Evolutionary conservation across 2,797 vertebrate species (phyloP).

Genomic region (Sternarchorhynchus goeldii): DNA sequence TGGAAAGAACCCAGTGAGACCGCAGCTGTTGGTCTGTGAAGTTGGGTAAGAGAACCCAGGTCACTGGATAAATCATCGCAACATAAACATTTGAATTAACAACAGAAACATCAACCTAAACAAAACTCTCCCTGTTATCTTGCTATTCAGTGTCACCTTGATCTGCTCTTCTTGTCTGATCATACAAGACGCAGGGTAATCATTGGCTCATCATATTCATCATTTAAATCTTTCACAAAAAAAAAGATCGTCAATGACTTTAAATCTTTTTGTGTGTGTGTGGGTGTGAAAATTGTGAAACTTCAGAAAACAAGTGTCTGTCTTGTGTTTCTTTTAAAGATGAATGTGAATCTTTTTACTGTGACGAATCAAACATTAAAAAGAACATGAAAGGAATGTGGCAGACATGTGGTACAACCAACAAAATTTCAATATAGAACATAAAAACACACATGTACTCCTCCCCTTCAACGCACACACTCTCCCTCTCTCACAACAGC

Average conservation of each 20-base stretch:
- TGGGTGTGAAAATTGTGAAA: not conserved
- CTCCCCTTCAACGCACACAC: not conserved
- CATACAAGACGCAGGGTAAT: not conserved
- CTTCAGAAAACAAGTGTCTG: not conserved
- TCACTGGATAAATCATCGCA: not conserved
- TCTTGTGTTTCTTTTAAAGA: slow-evolving; percentile 1
- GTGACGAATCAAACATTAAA: slow-evolving; percentile 18
- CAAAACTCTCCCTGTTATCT: not conserved
- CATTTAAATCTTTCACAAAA: no score
- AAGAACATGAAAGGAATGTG: slow-evolving; percentile 15
- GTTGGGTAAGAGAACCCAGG: not conserved
- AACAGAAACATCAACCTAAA: no score
- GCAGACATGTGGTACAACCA: slow-evolving; percentile 20
- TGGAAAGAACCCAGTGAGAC: not conserved
- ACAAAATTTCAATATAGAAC: slow-evolving; percentile 22
- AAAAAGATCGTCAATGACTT: no score
- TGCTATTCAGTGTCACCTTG: not conserved
- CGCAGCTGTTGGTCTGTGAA: not conserved
- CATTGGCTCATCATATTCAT: no score
- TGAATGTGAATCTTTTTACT: slow-evolving; percentile 17
- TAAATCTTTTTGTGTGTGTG: not conserved
- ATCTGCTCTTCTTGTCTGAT: not conserved
- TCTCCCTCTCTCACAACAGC: not conserved
- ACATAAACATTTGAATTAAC: no score
- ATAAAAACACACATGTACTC: slow-evolving; percentile 31